These are phyloP conservation scores for Cossypha caffra DNA, from an alignment of 2,797 vertebrate species.

Conservation along the genomic window DNA sequence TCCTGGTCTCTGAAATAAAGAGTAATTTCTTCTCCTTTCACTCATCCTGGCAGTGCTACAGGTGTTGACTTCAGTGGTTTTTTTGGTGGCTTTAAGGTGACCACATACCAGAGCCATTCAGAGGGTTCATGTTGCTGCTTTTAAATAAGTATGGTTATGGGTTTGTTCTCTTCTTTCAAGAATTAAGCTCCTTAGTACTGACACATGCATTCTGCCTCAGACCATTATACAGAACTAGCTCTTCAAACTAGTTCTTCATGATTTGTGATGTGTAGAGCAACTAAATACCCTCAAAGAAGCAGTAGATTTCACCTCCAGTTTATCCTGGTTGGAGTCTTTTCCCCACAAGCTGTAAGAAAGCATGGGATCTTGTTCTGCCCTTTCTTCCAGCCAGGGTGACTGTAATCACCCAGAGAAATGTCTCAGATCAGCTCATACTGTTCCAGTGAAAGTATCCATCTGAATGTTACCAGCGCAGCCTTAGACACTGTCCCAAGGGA, in stretches of 20 bases:
- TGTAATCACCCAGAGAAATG: not conserved
- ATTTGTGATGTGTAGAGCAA: not conserved
- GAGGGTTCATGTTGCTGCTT: not conserved
- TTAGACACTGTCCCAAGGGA: not conserved
- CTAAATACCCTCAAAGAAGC: not conserved
- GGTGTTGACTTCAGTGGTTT: not conserved
- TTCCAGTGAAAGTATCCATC: not conserved
- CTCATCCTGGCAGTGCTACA: not conserved
- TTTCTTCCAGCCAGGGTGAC: not conserved
- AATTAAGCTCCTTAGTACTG: not conserved
- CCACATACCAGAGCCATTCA: not conserved
- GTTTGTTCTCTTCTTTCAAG: not conserved
- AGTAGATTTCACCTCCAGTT: not conserved
- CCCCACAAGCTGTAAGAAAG: not conserved
- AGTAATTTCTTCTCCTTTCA: not conserved
- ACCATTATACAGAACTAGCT: not conserved
- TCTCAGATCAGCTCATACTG: not conserved
- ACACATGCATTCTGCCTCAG: not conserved
- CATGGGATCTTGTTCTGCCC: not conserved
- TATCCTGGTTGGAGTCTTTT: not conserved
- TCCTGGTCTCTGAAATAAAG: not conserved
- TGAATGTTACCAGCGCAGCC: not conserved
- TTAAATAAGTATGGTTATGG: not conserved
- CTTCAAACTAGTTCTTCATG: not conserved
- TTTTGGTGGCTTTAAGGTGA: not conserved